Conservation (phyloP, 2,797 vertebrate genomes). For the Alfaro cultratus region DNA sequence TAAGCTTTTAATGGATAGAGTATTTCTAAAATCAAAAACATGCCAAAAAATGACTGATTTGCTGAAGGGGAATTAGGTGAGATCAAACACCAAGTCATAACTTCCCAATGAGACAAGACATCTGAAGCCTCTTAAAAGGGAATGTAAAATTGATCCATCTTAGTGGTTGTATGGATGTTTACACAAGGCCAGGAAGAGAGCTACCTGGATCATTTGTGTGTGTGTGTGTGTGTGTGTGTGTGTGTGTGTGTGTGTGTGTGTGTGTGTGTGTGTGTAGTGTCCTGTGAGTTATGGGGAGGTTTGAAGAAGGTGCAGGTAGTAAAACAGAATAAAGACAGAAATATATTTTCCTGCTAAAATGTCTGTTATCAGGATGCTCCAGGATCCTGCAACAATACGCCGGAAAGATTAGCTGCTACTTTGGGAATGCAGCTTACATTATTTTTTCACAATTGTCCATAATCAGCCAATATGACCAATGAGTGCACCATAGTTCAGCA, state of each 20-base stretch:
- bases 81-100: slow-evolving; percentile 57
- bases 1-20: slow-evolving; percentile 21
- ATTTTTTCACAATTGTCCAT: slow-evolving; percentile 20
- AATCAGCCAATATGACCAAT: slow-evolving; percentile 10
- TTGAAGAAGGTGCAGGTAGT: slow-evolving; percentile 17
- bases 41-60: slow-evolving; percentile 45
- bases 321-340: slow-evolving; percentile 10
- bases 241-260: slow-evolving; percentile 48
- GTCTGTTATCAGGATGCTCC: slow-evolving; percentile 12
- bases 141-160: slow-evolving; percentile 72
- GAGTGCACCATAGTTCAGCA: slow-evolving; percentile 5
- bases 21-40: neutral
- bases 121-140: slow-evolving; percentile 56
- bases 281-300: slow-evolving; percentile 32
- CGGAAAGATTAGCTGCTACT: neutral
- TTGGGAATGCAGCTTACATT: slow-evolving; percentile 9
- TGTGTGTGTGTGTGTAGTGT: slow-evolving; percentile 11
- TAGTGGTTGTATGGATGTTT: slow-evolving; percentile 53
- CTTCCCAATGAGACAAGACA: slow-evolving; percentile 56
- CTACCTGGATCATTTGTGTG: slow-evolving; percentile 33
- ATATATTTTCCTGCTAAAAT: slow-evolving; percentile 8
- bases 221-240: slow-evolving; percentile 22
- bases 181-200: slow-evolving; percentile 37
- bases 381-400: slow-evolving; percentile 14
- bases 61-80: slow-evolving; percentile 48